Evolutionary conservation across 2,797 vertebrate species (phyloP), one percentile per base, ranked within the genome.

Genomic region (Crax fasciolata): DNA sequence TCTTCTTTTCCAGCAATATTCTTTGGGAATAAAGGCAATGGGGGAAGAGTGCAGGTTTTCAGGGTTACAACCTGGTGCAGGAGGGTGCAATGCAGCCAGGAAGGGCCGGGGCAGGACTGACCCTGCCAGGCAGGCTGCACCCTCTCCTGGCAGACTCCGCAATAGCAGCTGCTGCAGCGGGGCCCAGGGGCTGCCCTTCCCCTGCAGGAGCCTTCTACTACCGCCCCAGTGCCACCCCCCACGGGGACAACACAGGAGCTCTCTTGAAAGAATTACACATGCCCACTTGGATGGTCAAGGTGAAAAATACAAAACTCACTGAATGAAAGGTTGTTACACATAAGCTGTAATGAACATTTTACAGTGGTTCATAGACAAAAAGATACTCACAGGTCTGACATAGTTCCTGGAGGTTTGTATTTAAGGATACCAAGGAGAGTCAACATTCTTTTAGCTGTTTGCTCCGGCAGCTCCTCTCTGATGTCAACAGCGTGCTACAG

Each of bases 391-490:
- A 99, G 98, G 96, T 99, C 99, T 41, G 98, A 97, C 39, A 95
- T 61, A 59, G 97, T 98, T 88, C 98, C 99, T 52, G 98, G 98
- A 92, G 99, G 99, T 97, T 98, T 99, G 96, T 99, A 99, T 89
- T 99, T 99, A 76, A 99, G 98, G 98, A 99, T 98, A 68, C 98
- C 98, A 76, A 99, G 98, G 83, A 99, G 95, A 73, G 96, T 97
- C 95, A 99, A 98, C 98, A 99, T 99, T 78, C 99, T 98, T 97
- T 99, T 99, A 38, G 99, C 98, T 44, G 99, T 99, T 93, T 99
- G 99, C 84, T 99, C 99, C 0, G 99, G 99, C 97, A 98, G 98
- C 97, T 99, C 99, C 95, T 99, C 99, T 95, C 99, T 99, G 95
- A 99, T 99, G 91, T 99, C 99, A 49, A 99, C 97, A 84, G 98